phyloP scores from a whole-genome alignment of 2,113 vertebrate genomes.

The Todiramphus saurophagus region DNA sequence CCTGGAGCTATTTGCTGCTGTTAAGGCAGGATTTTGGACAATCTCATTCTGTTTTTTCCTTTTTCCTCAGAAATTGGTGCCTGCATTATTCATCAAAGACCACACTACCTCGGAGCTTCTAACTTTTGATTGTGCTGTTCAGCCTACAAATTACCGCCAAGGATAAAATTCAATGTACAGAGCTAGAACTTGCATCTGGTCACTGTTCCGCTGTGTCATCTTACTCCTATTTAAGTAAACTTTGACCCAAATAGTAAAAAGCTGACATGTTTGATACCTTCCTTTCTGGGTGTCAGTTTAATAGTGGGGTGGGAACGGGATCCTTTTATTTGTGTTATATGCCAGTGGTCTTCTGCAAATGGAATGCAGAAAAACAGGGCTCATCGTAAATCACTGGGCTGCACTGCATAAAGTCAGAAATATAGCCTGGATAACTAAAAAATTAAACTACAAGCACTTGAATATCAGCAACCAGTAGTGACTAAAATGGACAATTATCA shows the following conservation, averaged over 20 bases:
- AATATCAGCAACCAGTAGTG: neutral
- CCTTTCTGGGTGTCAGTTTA: neutral
- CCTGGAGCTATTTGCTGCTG: neutral
- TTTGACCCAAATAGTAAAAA: neutral
- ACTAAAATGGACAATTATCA: neutral
- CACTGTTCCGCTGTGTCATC: neutral
- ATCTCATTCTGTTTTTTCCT: neutral
- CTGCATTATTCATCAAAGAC: constrained; percentile 37
- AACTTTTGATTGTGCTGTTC: neutral
- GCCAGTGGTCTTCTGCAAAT: neutral
- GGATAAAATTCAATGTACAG: neutral
- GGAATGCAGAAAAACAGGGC: neutral
- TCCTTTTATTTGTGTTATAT: neutral
- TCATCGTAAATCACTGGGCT: neutral
- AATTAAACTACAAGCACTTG: neutral
- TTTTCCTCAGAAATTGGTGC: neutral
- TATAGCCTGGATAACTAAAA: neutral
- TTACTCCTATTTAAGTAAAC: neutral
- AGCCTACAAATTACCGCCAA: neutral
- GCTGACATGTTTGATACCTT: neutral
- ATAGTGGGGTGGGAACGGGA: neutral
- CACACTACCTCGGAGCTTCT: neutral
- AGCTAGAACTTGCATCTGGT: neutral
- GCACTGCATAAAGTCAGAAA: neutral
- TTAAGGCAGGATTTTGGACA: neutral